These are phyloP conservation scores for Smithornis capensis DNA, from an alignment of 2,113 vertebrate genomes.

Conservation along the genomic window DNA sequence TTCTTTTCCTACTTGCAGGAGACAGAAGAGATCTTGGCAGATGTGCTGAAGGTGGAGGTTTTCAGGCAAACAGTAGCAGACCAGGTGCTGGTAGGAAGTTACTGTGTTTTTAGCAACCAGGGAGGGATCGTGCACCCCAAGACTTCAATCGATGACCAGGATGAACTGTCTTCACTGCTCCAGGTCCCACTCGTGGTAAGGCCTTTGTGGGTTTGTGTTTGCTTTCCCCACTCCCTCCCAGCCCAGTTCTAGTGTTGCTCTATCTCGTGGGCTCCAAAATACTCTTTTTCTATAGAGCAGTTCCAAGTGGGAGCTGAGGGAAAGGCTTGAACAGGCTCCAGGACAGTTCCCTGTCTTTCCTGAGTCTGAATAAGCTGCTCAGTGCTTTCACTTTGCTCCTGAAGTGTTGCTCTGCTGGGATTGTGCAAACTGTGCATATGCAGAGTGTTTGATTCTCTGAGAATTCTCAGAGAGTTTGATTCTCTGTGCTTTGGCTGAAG, in stretches of 20 bases:
- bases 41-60: slow-evolving; percentile 95
- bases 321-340: background rate
- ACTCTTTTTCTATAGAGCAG: background rate
- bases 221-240: background rate
- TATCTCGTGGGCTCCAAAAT: background rate
- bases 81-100: slow-evolving; percentile 95
- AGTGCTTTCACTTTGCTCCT: background rate
- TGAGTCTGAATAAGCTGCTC: background rate
- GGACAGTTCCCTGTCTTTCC: background rate
- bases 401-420: background rate
- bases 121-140: slow-evolving; percentile 95
- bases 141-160: slow-evolving; percentile 94
- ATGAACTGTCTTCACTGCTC: slow-evolving; percentile 93
- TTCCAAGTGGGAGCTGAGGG: background rate
- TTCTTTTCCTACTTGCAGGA: slow-evolving; percentile 75
- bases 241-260: background rate
- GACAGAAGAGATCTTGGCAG: slow-evolving; percentile 95
- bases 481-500: background rate
- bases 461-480: no score
- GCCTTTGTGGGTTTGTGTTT: background rate
- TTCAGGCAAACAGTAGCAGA: slow-evolving; percentile 97
- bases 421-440: background rate
- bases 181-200: slow-evolving; percentile 98
- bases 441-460: background rate
- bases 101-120: slow-evolving; percentile 94